Evolutionary conservation across 2,113 vertebrate species (phyloP).

Genomic region (Corythaeola cristata): DNA sequence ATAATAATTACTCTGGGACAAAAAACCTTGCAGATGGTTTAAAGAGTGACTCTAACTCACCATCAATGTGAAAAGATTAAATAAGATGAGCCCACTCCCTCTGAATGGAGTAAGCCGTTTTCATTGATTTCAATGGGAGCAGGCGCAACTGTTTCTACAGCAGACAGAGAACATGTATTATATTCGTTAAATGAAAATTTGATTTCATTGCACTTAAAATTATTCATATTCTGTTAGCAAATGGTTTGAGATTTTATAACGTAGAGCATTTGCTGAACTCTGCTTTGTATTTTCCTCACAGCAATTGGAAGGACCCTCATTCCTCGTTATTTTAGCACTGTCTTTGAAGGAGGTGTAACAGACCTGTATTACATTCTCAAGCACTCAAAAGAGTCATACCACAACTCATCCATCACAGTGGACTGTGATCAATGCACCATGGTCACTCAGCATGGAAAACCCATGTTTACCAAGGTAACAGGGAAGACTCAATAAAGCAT

Average conservation of each 20-base stretch:
- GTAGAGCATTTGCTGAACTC: constrained; percentile 56
- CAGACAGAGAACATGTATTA: constrained; percentile 3
- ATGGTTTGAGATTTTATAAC: constrained; percentile 48
- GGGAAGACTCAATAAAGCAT: background rate
- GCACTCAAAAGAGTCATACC: constrained; percentile 98
- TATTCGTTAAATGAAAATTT: constrained; percentile 39
- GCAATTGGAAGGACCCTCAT: constrained; percentile 98
- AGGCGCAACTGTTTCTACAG: background rate
- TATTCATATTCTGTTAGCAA: constrained; percentile 32
- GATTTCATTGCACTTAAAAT: constrained; percentile 36
- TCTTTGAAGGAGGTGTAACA: constrained; percentile 97
- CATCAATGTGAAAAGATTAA: constrained; percentile 14
- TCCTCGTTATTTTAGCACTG: constrained; percentile 98
- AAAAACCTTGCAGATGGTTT: constrained; percentile 38
- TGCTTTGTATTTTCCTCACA: constrained; percentile 78
- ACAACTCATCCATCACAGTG: constrained; percentile 98
- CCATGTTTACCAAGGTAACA: constrained; percentile 98
- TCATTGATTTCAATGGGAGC: constrained; percentile 13
- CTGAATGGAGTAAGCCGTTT: constrained; percentile 19
- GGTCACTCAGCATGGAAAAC: constrained; percentile 98
- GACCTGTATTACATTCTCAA: constrained; percentile 99
- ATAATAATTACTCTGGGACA: constrained; percentile 26
- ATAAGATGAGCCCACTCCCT: background rate
- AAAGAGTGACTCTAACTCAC: background rate
- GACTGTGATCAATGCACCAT: constrained; percentile 99